Percentiles rank a stretch among this genome's conserved stretches.
Evolutionary conservation across 2,113 vertebrate species (phyloP).

Genomic region (Perognathus longimembris): DNA sequence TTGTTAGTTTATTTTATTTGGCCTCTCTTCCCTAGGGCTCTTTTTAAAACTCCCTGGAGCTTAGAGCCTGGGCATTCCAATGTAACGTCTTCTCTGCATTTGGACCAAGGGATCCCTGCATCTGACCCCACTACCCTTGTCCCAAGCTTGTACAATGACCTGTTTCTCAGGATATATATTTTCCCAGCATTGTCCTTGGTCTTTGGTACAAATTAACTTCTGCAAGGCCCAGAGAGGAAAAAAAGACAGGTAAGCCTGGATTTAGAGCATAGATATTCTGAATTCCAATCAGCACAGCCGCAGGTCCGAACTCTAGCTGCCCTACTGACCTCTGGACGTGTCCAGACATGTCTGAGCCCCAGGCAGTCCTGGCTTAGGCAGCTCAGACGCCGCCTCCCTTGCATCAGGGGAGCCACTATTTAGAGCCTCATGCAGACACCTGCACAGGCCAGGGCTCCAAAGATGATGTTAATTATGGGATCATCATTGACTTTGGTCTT

Average conservation of each 20-base stretch:
- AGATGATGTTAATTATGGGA: neutral
- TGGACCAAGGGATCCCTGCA: neutral
- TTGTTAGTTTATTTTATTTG: neutral
- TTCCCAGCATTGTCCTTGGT: neutral
- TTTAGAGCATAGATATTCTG: neutral
- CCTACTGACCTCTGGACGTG: neutral
- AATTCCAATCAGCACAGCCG: neutral
- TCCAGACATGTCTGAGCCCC: neutral
- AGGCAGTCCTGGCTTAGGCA: accelerated
- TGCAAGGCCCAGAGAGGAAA: neutral
- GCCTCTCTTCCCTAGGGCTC: neutral
- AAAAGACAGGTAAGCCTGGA: neutral
- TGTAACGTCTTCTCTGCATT: neutral
- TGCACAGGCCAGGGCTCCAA: neutral
- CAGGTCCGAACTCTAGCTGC: neutral
- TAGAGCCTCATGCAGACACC: neutral
- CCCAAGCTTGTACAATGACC: neutral
- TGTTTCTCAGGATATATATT: neutral
- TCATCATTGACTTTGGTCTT: neutral
- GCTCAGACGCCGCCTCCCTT: neutral
- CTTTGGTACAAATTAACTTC: neutral
- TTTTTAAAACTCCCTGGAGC: neutral
- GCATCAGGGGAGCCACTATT: neutral
- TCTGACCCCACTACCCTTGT: neutral
- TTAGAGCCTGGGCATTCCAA: neutral